Base-by-base conservation (phyloP, 2,888 invertebrate species). In the Prosapia bicincta region DNA sequence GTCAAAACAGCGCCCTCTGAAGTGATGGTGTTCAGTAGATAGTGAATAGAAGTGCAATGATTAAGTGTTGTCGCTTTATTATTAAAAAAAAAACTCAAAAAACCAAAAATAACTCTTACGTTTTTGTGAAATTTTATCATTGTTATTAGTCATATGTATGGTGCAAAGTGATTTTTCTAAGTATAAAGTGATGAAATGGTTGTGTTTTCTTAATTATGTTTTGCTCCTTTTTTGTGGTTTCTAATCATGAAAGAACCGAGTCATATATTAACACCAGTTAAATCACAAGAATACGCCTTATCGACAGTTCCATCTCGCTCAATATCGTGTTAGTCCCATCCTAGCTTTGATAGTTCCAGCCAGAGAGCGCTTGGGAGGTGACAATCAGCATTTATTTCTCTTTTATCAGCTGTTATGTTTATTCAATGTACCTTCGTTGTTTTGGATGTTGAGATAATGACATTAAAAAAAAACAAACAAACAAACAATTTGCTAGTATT, bases 101-200 rank as follows among this genome's bases (percentile, higher is more conserved):
- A 54, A 10, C n/a, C 54, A 54, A 54, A 54, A 54, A 54, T 54
- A 54, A 54, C 54, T 54, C 54, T 54, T 54, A 20, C 54, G 54
- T 54, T 30, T 73, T 73, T 73, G 73, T 73, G 73, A 43, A 73
- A 65, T 74, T 74, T 65, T 74, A 74, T 74, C 69, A 69, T 69
- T 69, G 69, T 74, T 74, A 74, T 69, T 74, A 74, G 74, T 69
- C 54, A 74, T 65, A 74, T 54, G 69, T 69, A 69, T 69, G 74
- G 74, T 74, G 74, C 74, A 74, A 74, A 74, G 74, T 74, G 74
- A 69, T 74, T 69, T 74, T 54, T 54, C 54, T 54, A 54, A 54
- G 3, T 20, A 20, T 10, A 74, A 69, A 74, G 74, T 74, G 74
- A 74, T 74, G 74, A 26, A 66, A 69, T 30, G 74, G 74, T 74